Conservation (phyloP, 2,797 vertebrate species). For the Aselliscus stoliczkanus region DNA sequence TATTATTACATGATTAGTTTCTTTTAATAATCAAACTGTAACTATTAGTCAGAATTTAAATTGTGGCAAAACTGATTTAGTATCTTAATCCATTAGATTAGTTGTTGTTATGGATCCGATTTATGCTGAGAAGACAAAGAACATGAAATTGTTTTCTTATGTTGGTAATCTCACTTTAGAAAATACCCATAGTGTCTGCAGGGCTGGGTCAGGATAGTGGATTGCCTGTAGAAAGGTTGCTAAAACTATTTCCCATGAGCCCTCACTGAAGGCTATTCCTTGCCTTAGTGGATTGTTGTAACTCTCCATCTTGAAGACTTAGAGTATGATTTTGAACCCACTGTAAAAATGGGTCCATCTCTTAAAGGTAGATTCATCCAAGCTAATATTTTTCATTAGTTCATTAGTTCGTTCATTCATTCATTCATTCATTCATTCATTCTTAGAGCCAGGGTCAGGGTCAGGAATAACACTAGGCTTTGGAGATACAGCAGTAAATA, state of each 20-base stretch:
- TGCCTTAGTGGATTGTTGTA: neutral
- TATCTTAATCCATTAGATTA: neutral
- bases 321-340: neutral
- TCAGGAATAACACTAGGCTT: neutral
- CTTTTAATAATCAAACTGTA: conserved; percentile 4
- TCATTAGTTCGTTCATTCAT: neutral
- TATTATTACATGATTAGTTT: neutral
- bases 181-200: neutral
- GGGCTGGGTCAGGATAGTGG: neutral
- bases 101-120: neutral
- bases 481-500: neutral
- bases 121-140: neutral
- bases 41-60: neutral
- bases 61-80: neutral
- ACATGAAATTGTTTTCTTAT: neutral
- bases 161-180: neutral
- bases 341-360: neutral
- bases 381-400: neutral
- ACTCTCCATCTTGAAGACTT: neutral
- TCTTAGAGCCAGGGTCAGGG: neutral
- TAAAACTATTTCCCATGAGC: neutral
- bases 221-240: neutral
- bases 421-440: neutral
- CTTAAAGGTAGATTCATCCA: neutral
- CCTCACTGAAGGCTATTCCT: neutral